Evolutionary conservation across 2,888 invertebrate genomes (phyloP), one percentile per base, ranked within the genome.

Genomic region (Melinaea menophilus): DNA sequence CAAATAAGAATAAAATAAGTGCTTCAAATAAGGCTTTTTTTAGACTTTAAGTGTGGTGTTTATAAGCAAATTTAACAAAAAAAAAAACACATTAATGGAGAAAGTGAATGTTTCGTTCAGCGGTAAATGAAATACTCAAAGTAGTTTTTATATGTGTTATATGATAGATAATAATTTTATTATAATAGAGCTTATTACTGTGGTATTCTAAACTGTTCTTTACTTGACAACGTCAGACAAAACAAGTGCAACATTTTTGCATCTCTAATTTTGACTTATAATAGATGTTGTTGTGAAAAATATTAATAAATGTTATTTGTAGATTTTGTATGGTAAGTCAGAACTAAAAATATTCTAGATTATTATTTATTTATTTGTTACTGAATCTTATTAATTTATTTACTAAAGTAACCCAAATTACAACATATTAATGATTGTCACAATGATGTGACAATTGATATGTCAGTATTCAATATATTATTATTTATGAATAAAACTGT

Each of bases 221-320:
- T 56, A 11, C 37, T 41, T 61, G 66, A 58, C 61, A 64, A 46
- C 64, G 66, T 59, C 66, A 62, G n/a, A 55, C n/a, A 61, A 59
- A 37, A 55, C 13, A 46, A 56, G 33, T 54, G 46, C 51, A 46
- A 61, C 58, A 62, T 62, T 65, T 47, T 65, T 35, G 47, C 65
- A 65, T 35, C 54, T 22, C 33, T 41, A 60, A 47, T 56, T 65
- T 65, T 65, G 59, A 61, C 60, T 69, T 66, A 58, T 68, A 63
- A n/a, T 62, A 51, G 56, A 67, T 69, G 64, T 64, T 55, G 61
- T 72, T 71, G 64, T 58, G 22, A 65, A 71, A 71, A 69, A 66
- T 58, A 69, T 71, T 79, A 82, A 78, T 85, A 81, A 85, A 88
- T 88, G 87, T 85, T 86, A 85, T 85, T 85, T 78, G 72, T 79